Conservation (phyloP, 2,888 invertebrate species). For the Gryllus longicercus region DNA sequence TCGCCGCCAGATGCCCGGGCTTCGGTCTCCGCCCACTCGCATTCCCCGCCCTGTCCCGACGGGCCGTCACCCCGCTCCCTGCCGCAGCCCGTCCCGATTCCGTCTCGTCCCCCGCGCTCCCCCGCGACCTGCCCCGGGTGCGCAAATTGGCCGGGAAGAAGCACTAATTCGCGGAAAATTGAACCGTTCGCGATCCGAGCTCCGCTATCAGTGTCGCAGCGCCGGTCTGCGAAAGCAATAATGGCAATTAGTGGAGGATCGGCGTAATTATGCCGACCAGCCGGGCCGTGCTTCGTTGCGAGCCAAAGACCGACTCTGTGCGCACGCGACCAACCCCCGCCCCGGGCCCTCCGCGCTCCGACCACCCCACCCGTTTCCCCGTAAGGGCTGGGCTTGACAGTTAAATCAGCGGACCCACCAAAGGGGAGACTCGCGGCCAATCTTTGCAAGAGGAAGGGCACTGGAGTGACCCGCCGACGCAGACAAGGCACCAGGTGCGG, state of each 20-base stretch:
- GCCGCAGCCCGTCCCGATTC: neutral
- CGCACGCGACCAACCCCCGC: too few species aligned
- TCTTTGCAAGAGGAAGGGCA: too few species aligned
- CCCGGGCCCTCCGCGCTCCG: neutral
- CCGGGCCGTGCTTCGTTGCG: neutral
- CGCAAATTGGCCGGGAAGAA: slow-evolving; percentile 17
- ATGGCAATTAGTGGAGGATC: slow-evolving; percentile 2
- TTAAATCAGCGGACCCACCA: too few species aligned
- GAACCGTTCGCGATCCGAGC: neutral
- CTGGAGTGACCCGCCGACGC: too few species aligned
- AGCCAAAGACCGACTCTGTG: too few species aligned
- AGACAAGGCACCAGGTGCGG: too few species aligned
- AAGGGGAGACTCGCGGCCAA: too few species aligned
- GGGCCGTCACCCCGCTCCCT: neutral
- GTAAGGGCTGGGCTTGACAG: too few species aligned
- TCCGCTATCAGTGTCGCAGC: neutral
- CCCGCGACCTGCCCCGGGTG: neutral
- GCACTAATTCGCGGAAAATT: slow-evolving; percentile 17
- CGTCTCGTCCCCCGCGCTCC: neutral
- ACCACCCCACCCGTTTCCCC: neutral
- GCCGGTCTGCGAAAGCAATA: neutral
- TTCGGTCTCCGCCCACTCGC: too few species aligned
- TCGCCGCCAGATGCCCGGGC: too few species aligned
- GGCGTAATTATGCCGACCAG: neutral
- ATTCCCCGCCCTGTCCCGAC: too few species aligned